Percentiles rank a stretch among this genome's conserved stretches.
Evolutionary conservation across 2,797 vertebrate genomes (phyloP).

Genomic region (Catharus ustulatus): DNA sequence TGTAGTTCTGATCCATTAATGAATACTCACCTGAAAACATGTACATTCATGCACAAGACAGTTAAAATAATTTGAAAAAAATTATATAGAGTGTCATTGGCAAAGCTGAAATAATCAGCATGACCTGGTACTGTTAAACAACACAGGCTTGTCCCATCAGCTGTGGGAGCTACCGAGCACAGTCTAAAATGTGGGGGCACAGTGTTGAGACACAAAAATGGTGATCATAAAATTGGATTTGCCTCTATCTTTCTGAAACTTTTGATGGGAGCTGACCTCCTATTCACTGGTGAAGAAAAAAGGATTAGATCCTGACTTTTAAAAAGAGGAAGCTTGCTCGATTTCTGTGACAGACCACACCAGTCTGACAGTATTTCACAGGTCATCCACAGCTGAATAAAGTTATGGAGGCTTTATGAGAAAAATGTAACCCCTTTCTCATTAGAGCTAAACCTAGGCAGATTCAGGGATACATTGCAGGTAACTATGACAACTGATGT

Average conservation of each 20-base stretch:
- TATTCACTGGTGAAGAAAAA: background rate
- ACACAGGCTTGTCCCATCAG: background rate
- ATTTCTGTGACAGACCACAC: background rate
- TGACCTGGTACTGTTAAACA: background rate
- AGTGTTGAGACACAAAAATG: background rate
- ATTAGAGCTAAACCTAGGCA: background rate
- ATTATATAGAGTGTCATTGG: background rate
- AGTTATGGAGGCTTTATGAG: background rate
- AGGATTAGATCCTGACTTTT: background rate
- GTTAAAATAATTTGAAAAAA: background rate
- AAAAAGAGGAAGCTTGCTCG: background rate
- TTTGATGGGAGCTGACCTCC: background rate
- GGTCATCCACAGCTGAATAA: background rate
- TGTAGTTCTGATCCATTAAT: background rate
- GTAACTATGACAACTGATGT: background rate
- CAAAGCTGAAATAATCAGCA: background rate
- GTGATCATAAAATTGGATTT: background rate
- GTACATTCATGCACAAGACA: background rate
- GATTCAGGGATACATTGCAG: background rate
- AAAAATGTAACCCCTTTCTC: slow-evolving; percentile 12
- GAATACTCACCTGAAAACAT: background rate
- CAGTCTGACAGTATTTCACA: background rate
- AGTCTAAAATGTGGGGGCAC: background rate
- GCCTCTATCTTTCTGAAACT: background rate
- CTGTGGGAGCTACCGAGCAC: background rate